Base-by-base conservation (phyloP, 2,113 vertebrate genomes). In the Sylvilagus bachmani region DNA sequence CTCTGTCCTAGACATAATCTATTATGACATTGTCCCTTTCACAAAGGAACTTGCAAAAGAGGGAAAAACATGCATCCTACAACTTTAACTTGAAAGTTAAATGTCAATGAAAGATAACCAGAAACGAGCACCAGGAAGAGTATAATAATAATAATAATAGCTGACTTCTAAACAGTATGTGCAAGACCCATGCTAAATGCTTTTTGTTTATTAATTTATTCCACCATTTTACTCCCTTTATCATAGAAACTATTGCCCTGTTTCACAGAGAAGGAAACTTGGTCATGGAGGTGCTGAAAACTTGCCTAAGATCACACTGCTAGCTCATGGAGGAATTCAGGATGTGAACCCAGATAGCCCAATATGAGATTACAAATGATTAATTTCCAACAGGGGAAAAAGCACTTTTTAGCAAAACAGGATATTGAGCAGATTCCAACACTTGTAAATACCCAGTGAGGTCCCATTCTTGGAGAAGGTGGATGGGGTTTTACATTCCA, bases 271-370 rank as follows among this genome's bases (percentile, higher is more conserved):
- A 16, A 49, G n/a, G 27, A 85, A 81, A 92, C 31, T 22, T 13
- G n/a, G 21, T 36, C 66, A 29, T 29, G 58, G 77, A 84, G 44
- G 58, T 44, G 31, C 6, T 44, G 33, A 86, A 49, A 58, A 24
- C 14, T 92, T 85, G 14, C 71, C 24, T 36, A 61, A 38, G 3
- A 31, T 61, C 11, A 51, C 24, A 82, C 44, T 51, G 25, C 22
- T 70, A 77, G 44, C 85, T 80, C 66, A 31, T 58, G 64, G 61
- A 84, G 71, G 49, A 93, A 85, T 79, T 89, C 77, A 89, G 21
- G 17, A 53, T 64, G 25, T 66, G 55, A 89, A 58, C 16, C 2
- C 61, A 66, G 66, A 90, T 58, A 36, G 58, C 70, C 86, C 62
- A 79, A 61, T 73, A 66, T 38, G 27, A 84, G 27, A 91, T 51